A percentile compares a stretch with the other conserved stretches of the same genome.
Conservation (phyloP, 2,797 vertebrate species). For the Benthosema pterotum region DNA sequence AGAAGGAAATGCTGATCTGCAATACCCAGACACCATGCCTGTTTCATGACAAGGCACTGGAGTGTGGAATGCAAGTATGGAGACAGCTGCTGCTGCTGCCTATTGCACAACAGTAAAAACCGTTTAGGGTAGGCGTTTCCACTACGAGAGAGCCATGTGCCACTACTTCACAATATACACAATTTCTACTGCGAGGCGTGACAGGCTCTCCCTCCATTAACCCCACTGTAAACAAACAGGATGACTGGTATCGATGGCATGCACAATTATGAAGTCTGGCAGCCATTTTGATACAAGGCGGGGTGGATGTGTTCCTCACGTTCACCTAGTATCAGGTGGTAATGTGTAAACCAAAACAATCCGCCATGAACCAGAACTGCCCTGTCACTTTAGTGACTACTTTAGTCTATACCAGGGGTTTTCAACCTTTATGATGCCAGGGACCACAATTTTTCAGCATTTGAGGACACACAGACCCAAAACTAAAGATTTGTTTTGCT, state of each 20-base stretch:
- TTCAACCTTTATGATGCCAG: too few relatives aligned
- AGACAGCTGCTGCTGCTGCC: slow-evolving; percentile 29
- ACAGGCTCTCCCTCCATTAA: slow-evolving; percentile 28
- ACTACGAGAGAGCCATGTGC: slow-evolving; percentile 12
- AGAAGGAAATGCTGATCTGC: too few relatives aligned
- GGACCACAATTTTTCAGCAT: too few relatives aligned
- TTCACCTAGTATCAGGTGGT: not conserved
- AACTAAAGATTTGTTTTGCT: too few relatives aligned
- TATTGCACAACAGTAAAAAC: slow-evolving; percentile 40
- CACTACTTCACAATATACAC: slow-evolving; percentile 3
- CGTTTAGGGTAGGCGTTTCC: slow-evolving; percentile 24
- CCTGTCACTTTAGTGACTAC: not conserved
- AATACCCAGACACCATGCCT: not conserved
- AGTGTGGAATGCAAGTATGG: slow-evolving; percentile 19
- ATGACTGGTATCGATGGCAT: slow-evolving; percentile 41
- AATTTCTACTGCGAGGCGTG: slow-evolving; percentile 16
- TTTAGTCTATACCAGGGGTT: too few relatives aligned
- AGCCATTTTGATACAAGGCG: not conserved
- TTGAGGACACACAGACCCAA: too few relatives aligned
- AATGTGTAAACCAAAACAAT: not conserved
- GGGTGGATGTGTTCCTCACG: not conserved
- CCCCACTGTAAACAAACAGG: slow-evolving; percentile 34
- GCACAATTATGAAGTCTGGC: slow-evolving; percentile 44
- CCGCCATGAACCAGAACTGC: not conserved
- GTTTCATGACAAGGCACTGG: slow-evolving; percentile 25